Conservation (phyloP, 2,888 invertebrate genomes). For the Luperina testacea region DNA sequence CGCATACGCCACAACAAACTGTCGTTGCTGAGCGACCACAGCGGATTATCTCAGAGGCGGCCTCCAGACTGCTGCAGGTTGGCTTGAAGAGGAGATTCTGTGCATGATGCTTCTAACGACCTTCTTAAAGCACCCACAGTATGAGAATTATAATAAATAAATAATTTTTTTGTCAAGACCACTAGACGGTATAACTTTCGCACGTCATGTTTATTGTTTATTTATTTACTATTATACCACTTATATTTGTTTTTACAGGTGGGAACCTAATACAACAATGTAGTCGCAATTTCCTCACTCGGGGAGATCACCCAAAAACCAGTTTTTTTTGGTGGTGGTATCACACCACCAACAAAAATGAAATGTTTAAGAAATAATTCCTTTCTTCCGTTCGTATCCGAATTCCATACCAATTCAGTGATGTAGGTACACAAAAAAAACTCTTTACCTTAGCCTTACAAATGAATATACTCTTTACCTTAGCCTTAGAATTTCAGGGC, state of each 20-base stretch:
- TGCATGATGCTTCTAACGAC: neutral
- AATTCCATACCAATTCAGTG: constrained; percentile 19
- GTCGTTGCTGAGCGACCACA: constrained; percentile 1
- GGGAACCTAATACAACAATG: no score
- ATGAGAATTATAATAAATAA: no score
- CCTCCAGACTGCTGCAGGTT: neutral
- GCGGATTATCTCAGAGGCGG: neutral
- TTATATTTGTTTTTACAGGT: no score
- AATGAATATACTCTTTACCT: neutral
- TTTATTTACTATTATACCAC: no score
- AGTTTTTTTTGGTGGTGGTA: no score
- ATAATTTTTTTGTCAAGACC: neutral
- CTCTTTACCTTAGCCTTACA: constrained; percentile 12
- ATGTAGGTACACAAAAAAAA: neutral
- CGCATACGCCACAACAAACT: neutral
- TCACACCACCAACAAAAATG: no score
- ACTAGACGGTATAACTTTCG: neutral
- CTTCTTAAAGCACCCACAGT: neutral
- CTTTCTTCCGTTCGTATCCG: neutral
- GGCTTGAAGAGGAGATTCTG: neutral
- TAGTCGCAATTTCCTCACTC: no score
- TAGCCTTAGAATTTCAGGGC: constrained; percentile 24
- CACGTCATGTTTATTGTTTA: neutral
- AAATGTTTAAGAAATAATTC: neutral
- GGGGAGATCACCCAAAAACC: no score